A percentile compares a stretch with the other conserved stretches of the same genome.
Evolutionary conservation across 2,888 invertebrate species (phyloP).

Genomic region (Congeria kusceri): DNA sequence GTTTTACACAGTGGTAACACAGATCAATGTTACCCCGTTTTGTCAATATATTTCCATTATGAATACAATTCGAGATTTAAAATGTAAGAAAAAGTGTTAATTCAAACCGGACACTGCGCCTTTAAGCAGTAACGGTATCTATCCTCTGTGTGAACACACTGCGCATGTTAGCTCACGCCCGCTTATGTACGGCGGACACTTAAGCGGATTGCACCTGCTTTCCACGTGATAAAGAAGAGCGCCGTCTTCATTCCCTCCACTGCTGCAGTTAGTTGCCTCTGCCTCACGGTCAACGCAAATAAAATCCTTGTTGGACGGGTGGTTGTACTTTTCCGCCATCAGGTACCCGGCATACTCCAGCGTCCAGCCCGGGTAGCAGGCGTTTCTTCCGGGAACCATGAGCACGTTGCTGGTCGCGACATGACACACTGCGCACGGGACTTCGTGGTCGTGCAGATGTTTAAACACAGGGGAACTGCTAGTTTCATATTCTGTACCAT

Average conservation of each 20-base stretch:
- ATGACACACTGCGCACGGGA: slow-evolving; percentile 29
- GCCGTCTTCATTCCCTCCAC: slow-evolving; percentile 6
- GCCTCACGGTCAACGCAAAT: slow-evolving; percentile 17
- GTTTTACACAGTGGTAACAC: no score
- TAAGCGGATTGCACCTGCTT: slow-evolving; percentile 28
- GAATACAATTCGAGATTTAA: no score
- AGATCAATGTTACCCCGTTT: no score
- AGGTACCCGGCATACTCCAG: slow-evolving; percentile 25
- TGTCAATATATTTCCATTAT: no score
- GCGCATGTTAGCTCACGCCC: slow-evolving; percentile 38
- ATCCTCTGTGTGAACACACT: slow-evolving; percentile 24
- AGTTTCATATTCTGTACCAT: slow-evolving; percentile 14
- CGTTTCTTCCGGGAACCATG: slow-evolving; percentile 26
- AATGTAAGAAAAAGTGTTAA: no score
- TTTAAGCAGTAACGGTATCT: no score
- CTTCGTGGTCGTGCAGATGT: slow-evolving; percentile 9
- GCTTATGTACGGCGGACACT: slow-evolving; percentile 42
- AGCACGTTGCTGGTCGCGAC: slow-evolving; percentile 15
- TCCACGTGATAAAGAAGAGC: slow-evolving; percentile 33
- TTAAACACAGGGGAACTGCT: neutral
- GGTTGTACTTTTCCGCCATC: slow-evolving; percentile 7
- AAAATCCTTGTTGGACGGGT: neutral
- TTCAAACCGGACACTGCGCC: no score
- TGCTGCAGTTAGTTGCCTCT: neutral
- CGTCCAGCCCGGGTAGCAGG: slow-evolving; percentile 10